phyloP scores from a whole-genome alignment of 2,797 vertebrate genomes.

The Antrozous pallidus region DNA sequence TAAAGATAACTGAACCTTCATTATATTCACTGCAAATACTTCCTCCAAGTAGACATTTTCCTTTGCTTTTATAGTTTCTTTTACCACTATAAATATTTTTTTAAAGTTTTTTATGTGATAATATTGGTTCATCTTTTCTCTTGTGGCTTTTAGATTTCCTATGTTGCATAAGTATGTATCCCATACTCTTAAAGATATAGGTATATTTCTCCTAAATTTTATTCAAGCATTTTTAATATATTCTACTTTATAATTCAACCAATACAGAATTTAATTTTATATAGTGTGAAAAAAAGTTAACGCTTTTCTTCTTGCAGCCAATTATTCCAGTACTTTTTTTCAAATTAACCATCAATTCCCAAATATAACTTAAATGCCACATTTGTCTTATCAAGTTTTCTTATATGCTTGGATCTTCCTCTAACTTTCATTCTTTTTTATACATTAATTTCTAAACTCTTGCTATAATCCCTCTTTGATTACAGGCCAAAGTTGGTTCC shows the following conservation, averaged over 20 bases:
- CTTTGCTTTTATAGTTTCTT: background rate
- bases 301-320: background rate
- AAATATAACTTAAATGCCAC: background rate
- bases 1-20: background rate
- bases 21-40: background rate
- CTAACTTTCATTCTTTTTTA: background rate
- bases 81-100: background rate
- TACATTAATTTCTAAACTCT: background rate
- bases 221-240: background rate
- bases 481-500: no score
- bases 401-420: background rate
- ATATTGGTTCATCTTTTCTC: background rate
- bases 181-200: background rate
- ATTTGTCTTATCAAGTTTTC: background rate
- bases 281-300: background rate
- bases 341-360: background rate
- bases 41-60: background rate
- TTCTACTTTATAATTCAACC: background rate
- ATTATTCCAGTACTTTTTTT: background rate
- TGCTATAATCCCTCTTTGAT: background rate
- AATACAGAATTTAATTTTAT: background rate
- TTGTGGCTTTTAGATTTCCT: background rate
- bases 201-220: background rate
- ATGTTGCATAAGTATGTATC: background rate
- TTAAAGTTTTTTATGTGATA: background rate